Evolutionary conservation across 2,888 invertebrate species (phyloP), one percentile per base, ranked within the genome.

Genomic region (Rhaphigaster nebulosa): DNA sequence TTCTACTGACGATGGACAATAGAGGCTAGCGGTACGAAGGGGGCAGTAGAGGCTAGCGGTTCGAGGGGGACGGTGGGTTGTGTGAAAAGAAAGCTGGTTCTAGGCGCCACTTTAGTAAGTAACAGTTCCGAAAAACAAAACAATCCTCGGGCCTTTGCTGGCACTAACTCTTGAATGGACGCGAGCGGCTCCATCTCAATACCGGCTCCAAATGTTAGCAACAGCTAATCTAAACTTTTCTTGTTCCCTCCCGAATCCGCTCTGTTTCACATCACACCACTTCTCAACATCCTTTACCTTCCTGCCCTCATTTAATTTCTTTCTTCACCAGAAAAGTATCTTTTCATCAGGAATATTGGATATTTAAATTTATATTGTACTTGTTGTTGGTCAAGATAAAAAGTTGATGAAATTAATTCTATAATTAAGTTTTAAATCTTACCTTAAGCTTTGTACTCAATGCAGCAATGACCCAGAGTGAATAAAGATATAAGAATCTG

Each of bases 211-310:
- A 45, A 84, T 84, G 84, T 84, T 84, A 18, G n/a, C 18, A 84
- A 45, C 45, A 84, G 84, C 84, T 84, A 84, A 84, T 84, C 84
- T 84, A 84, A 84, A 84, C 45, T 84, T 84, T 84, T 84, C 45
- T 45, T 45, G 84, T 84, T 41, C 80, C 26, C 80, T 80, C 5
- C 29, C 65, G 12, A 65, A 34, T 41, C 26, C 23, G 41, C 80
- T 26, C 80, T 41, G 41, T 45, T 84, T 84, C 84, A 84, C 41
- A 41, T 50, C 45, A 26, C 84, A 45, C 84, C 84, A 3, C 84
- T 50, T 84, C n/a, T 38, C 34, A 20, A 38, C 70, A 76, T 76
- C 38, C 70, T 23, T 76, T 38, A 70, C 34, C 60, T 38, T 76
- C 10, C 26, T 23, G 0, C 38, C 5, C 38, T 6, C 29, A n/a